Percentiles rank a stretch among this genome's conserved stretches.
These are phyloP conservation scores for Metopia argyrocephala DNA, from an alignment of 2,888 invertebrate species.

Conservation along the genomic window DNA sequence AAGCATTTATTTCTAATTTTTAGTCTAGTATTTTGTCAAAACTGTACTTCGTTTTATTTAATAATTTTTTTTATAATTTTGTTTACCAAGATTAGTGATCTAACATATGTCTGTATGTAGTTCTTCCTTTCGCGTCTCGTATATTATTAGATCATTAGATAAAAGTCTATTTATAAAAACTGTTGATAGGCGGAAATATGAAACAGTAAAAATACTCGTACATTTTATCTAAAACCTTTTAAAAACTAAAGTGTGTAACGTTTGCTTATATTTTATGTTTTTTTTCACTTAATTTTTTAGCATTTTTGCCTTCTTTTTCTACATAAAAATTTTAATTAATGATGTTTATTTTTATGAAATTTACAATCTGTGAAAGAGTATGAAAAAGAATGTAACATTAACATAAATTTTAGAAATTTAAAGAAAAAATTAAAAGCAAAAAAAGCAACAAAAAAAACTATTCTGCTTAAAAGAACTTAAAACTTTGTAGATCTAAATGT, in stretches of 20 bases:
- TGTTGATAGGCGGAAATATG: conserved; percentile 58
- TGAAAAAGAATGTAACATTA: conserved; percentile 58
- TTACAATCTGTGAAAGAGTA: conserved; percentile 63
- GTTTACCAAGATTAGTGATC: background rate
- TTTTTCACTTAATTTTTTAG: background rate
- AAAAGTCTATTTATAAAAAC: conserved; percentile 33
- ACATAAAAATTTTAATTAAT: conserved; percentile 60
- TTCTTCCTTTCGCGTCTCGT: background rate
- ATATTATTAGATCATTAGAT: conserved; percentile 39
- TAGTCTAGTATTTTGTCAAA: background rate
- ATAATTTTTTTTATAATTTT: background rate
- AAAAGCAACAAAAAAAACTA: conserved; percentile 35
- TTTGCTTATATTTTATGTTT: background rate
- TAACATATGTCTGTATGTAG: background rate
- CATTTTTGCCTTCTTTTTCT: background rate
- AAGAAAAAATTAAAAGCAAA: conserved; percentile 13
- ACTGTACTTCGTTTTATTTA: background rate
- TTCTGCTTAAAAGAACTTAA: too few relatives aligned
- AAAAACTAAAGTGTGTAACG: conserved; percentile 36
- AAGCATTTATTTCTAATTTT: too few relatives aligned
- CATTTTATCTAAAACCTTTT: background rate
- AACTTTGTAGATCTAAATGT: conserved; percentile 12
- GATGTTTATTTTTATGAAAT: conserved; percentile 56
- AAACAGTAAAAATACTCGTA: conserved; percentile 50
- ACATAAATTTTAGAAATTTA: conserved; percentile 48